Conservation (phyloP, 2,797 vertebrate species). For the Poecile montanus region DNA sequence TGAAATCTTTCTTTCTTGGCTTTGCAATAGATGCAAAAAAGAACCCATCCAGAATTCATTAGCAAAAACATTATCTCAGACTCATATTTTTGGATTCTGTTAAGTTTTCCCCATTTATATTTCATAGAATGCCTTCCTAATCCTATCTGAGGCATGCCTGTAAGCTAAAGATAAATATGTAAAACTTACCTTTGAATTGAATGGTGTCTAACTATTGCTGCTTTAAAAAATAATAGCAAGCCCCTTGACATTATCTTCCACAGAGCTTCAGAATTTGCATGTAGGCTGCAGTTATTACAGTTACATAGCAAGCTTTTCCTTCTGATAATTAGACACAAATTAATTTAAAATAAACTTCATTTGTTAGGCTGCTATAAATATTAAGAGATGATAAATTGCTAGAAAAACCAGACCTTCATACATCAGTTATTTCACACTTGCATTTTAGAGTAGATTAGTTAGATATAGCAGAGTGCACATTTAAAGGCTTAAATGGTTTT, state of each 20-base stretch:
- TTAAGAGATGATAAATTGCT: not conserved
- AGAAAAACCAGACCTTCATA: not conserved
- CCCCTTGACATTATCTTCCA: not conserved
- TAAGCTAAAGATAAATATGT: conserved; percentile 70
- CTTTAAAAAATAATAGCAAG: not conserved
- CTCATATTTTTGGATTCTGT: conserved; percentile 31
- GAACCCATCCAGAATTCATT: conserved; percentile 29
- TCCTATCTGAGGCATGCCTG: conserved; percentile 60
- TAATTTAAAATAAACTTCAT: conserved; percentile 39
- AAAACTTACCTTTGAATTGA: conserved; percentile 56
- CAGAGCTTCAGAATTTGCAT: not conserved
- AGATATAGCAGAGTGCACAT: not conserved
- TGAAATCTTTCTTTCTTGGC: conserved; percentile 36
- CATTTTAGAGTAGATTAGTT: not conserved
- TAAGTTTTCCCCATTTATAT: conserved; percentile 50
- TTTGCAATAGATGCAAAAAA: conserved; percentile 15
- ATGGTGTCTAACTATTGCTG: not conserved
- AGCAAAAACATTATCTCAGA: conserved; percentile 50
- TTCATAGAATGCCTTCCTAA: conserved; percentile 53
- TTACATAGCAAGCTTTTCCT: not conserved
- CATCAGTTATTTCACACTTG: not conserved
- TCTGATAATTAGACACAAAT: conserved; percentile 47
- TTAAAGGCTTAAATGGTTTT: not conserved
- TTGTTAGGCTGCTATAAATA: conserved; percentile 28
- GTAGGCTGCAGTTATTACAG: not conserved